A percentile compares a stretch with the other conserved stretches of the same genome.
These are phyloP conservation scores for Hipparchia sbordonii DNA, from an alignment of 2,888 invertebrate species.

Conservation along the genomic window DNA sequence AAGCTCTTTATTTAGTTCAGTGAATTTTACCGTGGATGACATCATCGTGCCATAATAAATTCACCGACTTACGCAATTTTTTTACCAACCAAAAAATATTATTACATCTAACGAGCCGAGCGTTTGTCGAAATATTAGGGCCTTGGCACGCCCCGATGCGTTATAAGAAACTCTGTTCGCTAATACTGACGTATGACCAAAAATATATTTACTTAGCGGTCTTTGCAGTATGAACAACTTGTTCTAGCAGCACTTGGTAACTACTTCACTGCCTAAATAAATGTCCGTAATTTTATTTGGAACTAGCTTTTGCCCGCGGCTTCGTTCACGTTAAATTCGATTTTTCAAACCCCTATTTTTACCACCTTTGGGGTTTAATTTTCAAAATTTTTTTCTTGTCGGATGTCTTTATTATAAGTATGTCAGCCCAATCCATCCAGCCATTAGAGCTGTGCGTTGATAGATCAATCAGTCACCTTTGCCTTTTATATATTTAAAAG, in stretches of 20 bases:
- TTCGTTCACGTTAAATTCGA: no score
- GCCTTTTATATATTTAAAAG: no score
- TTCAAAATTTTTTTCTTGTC: no score
- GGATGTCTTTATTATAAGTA: no score
- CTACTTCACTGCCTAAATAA: background rate
- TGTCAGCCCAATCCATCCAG: no score
- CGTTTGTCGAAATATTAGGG: constrained; percentile 54
- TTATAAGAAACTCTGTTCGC: constrained; percentile 47
- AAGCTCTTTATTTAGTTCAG: background rate
- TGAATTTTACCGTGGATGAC: background rate
- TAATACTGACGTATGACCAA: background rate
- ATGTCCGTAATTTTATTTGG: background rate
- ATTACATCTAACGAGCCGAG: constrained; percentile 38
- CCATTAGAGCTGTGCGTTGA: no score
- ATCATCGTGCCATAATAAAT: constrained; percentile 1
- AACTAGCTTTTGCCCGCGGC: no score
- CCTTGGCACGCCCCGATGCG: constrained; percentile 60
- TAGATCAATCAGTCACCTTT: no score
- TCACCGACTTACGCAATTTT: constrained; percentile 11
- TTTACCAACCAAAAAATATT: constrained; percentile 1
- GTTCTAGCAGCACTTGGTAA: background rate
- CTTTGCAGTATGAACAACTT: background rate
- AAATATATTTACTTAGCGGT: background rate
- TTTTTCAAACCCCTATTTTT: no score
- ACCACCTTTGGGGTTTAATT: no score